phyloP scores from a whole-genome alignment of 35 echinoderm and acorn worm species.

The Eucidaris tribuloides region DNA sequence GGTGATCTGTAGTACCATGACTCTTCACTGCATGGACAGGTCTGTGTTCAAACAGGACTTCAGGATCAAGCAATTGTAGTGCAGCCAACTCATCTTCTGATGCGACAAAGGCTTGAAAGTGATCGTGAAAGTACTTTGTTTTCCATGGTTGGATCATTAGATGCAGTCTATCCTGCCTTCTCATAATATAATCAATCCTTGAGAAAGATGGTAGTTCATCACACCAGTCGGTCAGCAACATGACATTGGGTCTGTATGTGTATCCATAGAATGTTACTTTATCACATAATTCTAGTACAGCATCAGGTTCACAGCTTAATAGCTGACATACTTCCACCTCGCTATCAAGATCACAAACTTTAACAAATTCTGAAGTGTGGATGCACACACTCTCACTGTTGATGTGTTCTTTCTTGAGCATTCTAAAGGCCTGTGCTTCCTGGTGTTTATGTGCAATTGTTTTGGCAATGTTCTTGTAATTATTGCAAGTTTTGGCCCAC shows the following conservation, averaged over 20 bases:
- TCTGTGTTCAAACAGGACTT: constrained; percentile 6
- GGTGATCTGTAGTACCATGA: constrained; percentile 1
- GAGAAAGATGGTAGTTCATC: constrained; percentile 44
- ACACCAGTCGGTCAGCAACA: constrained; percentile 40
- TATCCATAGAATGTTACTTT: constrained; percentile 18
- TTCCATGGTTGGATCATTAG: constrained; percentile 37
- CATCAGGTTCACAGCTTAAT: constrained; percentile 9
- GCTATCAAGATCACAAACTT: constrained; percentile 38
- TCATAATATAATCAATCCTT: constrained; percentile 30
- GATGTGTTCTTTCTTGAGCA: constrained; percentile 30
- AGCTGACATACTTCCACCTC: not conserved
- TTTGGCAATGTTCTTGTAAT: constrained; percentile 63
- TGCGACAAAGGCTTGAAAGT: constrained; percentile 45
- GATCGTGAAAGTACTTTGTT: constrained; percentile 38
- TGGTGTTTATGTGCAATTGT: constrained; percentile 58
- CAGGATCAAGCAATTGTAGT: not conserved
- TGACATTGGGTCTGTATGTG: constrained; percentile 34
- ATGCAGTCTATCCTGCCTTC: not conserved
- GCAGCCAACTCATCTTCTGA: not conserved
- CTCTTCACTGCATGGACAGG: constrained; percentile 46
- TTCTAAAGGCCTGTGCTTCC: constrained; percentile 44
- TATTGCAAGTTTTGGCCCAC: constrained; percentile 50
- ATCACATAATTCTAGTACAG: not conserved
- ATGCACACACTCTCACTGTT: constrained; percentile 1
- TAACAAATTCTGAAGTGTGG: constrained; percentile 28